A percentile compares a stretch with the other conserved stretches of the same genome.
Evolutionary conservation across 1,140 invertebrate species (phyloP).

Genomic region (Brachionus calyciflorus): DNA sequence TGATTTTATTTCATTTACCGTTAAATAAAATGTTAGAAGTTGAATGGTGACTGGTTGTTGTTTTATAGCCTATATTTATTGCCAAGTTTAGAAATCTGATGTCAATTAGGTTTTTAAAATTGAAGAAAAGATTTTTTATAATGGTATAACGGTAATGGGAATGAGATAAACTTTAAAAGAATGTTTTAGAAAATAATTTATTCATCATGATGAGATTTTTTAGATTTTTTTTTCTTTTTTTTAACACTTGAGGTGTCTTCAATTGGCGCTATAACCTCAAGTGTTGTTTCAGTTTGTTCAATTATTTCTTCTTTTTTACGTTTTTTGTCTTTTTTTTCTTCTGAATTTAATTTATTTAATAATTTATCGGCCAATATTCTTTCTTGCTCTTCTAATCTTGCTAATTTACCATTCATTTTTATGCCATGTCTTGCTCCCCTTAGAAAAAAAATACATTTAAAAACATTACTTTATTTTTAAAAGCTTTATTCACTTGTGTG

Average conservation of each 20-base stretch:
- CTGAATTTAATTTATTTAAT: not conserved
- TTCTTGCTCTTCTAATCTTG: slow-evolving; percentile 56
- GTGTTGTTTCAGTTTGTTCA: too few relatives aligned
- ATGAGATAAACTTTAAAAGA: too few relatives aligned
- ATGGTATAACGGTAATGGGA: too few relatives aligned
- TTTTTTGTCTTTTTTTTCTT: slow-evolving; percentile 13
- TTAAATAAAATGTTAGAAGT: too few relatives aligned
- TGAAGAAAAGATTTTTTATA: too few relatives aligned
- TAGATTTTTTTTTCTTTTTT: slow-evolving; percentile 18
- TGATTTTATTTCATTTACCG: too few relatives aligned
- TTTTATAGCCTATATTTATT: too few relatives aligned
- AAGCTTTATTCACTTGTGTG: slow-evolving; percentile 68
- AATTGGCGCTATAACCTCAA: too few relatives aligned
- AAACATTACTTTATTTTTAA: not conserved
- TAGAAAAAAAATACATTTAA: not conserved
- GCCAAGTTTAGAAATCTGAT: too few relatives aligned
- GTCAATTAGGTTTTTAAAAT: too few relatives aligned
- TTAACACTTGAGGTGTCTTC: not conserved
- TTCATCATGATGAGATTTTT: not conserved
- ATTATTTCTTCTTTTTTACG: not conserved
- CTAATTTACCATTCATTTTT: slow-evolving; percentile 57
- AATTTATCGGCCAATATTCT: slow-evolving; percentile 62
- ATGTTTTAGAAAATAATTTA: too few relatives aligned
- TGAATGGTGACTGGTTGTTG: too few relatives aligned
- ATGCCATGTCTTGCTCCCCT: slow-evolving; percentile 59